A percentile compares a stretch with the other conserved stretches of the same genome.
Conservation (phyloP, 2,797 vertebrate genomes). For the Enteromius anoplus region DNA sequence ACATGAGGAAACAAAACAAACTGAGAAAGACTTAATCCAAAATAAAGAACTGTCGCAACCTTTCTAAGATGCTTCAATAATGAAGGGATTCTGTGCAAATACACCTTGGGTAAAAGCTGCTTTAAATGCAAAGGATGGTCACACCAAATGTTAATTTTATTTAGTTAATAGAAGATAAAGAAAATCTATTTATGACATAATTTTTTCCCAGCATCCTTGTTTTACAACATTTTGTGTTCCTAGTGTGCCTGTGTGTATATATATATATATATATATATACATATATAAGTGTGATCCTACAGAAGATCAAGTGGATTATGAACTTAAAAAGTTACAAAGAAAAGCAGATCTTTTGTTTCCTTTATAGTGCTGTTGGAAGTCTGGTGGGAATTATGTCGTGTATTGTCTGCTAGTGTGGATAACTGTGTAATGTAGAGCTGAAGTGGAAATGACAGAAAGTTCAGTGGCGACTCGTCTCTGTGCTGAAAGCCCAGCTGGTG, state of each 20-base stretch:
- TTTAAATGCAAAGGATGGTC: not conserved
- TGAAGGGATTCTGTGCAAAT: not conserved
- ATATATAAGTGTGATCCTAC: not conserved
- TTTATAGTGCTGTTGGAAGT: conserved; percentile 3
- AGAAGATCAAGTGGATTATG: conserved; percentile 20
- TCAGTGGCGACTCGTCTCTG: conserved; percentile 59
- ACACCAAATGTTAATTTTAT: not conserved
- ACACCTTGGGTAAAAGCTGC: not conserved
- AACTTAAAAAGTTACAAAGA: not conserved
- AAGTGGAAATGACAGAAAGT: conserved; percentile 62
- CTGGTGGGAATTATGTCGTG: conserved; percentile 13
- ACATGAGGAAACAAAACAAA: not conserved
- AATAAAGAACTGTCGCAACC: not conserved
- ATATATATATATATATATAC: too few relatives aligned
- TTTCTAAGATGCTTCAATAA: not conserved
- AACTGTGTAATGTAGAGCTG: conserved; percentile 61
- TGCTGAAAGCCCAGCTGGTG: conserved; percentile 63
- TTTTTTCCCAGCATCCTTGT: too few relatives aligned
- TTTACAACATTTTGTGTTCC: too few relatives aligned
- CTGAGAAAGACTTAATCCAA: not conserved
- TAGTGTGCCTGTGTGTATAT: too few relatives aligned
- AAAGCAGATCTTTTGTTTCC: conserved; percentile 25
- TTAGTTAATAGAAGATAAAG: not conserved
- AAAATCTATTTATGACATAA: not conserved
- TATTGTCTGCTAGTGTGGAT: conserved; percentile 57